Evolutionary conservation across 2,888 invertebrate species (phyloP).

Genomic region (Thelaira solivaga): DNA sequence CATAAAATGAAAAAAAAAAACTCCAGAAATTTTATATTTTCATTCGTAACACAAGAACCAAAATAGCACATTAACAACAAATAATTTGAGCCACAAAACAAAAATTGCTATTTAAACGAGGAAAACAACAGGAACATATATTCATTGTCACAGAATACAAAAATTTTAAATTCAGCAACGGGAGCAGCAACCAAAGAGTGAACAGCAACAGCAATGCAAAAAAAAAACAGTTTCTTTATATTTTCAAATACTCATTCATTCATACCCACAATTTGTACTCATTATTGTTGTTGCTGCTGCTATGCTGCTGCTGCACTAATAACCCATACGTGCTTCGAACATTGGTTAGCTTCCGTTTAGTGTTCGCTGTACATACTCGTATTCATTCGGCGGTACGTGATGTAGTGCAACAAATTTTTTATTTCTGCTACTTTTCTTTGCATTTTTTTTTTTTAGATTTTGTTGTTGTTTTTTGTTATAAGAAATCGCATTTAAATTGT

Average conservation of each 20-base stretch:
- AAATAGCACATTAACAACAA: conserved; percentile 42
- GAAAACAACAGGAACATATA: conserved; percentile 24
- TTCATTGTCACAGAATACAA: background rate
- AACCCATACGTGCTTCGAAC: conserved; percentile 58
- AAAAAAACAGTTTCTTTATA: background rate
- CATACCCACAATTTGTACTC: background rate
- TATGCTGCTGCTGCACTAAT: conserved; percentile 46
- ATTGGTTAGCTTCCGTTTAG: conserved; percentile 57
- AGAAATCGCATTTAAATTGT: conserved; percentile 16
- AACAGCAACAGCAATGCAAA: conserved; percentile 12
- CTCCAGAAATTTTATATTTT: background rate
- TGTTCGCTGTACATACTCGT: too few relatives aligned
- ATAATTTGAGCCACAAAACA: background rate
- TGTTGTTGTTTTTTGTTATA: conserved; percentile 8
- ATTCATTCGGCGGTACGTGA: conserved; percentile 50
- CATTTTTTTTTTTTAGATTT: background rate
- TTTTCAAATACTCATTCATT: background rate
- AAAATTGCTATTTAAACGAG: conserved; percentile 7
- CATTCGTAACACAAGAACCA: conserved; percentile 27
- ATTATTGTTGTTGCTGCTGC: conserved; percentile 3
- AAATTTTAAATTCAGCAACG: background rate
- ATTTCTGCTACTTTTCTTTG: background rate
- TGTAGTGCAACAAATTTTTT: conserved; percentile 47
- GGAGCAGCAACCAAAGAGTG: background rate
- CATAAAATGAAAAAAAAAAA: background rate